Conservation (phyloP, 2,888 invertebrate species). For the Sturmia bella region DNA sequence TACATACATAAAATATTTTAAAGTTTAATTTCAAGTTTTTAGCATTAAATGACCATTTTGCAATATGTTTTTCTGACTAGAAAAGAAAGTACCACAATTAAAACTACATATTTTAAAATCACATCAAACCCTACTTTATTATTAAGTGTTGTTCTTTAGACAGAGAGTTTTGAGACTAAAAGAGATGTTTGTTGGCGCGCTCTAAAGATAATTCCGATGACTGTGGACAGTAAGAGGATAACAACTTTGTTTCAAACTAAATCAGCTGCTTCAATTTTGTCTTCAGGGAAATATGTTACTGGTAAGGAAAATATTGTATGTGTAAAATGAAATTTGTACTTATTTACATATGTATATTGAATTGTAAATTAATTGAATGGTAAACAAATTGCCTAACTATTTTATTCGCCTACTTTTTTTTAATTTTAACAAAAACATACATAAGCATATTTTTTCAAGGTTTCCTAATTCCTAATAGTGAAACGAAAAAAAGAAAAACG, state of each 20-base stretch:
- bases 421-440: slow-evolving; percentile 33
- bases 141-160: slow-evolving; percentile 65
- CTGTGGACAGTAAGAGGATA: not conserved
- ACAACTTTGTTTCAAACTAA: slow-evolving; percentile 1
- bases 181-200: not conserved
- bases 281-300: slow-evolving; percentile 32
- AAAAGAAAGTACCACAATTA: slow-evolving; percentile 3
- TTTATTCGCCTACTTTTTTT: slow-evolving; percentile 9
- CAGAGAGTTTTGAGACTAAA: slow-evolving; percentile 58
- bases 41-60: slow-evolving; percentile 2
- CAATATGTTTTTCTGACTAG: not conserved
- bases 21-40: slow-evolving; percentile 3
- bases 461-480: slow-evolving; percentile 24
- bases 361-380: slow-evolving; percentile 37
- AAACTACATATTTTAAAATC: slow-evolving; percentile 31
- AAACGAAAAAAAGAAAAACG: slow-evolving; percentile 17
- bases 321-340: slow-evolving; percentile 11
- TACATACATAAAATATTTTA: slow-evolving; percentile 20
- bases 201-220: not conserved
- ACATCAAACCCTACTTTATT: slow-evolving; percentile 56
- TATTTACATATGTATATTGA: slow-evolving; percentile 35
- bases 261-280: slow-evolving; percentile 13
- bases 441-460: slow-evolving; percentile 36
- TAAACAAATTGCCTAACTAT: slow-evolving; percentile 10
- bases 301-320: slow-evolving; percentile 57